These are phyloP conservation scores for Aspidiotus destructor DNA, from an alignment of 2,888 invertebrate genomes.

Conservation along the genomic window DNA sequence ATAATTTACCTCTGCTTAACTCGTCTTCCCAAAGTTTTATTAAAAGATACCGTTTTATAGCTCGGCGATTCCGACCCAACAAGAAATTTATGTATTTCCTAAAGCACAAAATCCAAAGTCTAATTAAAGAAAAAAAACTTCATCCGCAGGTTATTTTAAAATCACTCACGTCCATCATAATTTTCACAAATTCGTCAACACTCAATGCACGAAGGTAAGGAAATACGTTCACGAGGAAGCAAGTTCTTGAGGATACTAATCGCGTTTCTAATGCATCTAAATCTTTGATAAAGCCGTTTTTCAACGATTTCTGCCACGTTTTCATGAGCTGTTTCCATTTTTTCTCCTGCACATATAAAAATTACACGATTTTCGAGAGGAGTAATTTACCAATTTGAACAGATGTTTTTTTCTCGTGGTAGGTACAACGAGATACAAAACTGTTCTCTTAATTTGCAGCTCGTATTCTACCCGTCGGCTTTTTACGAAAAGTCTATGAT, in stretches of 20 bases:
- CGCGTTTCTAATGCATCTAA: conserved; percentile 55
- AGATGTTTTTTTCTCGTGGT: too few species aligned
- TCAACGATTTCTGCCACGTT: conserved; percentile 56
- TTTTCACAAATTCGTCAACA: conserved; percentile 43
- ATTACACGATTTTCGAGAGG: conserved; percentile 10
- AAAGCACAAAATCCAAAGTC: conserved; percentile 41
- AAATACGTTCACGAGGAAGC: conserved; percentile 52
- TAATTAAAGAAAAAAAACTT: not conserved
- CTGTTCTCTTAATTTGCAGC: too few species aligned
- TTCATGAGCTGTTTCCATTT: conserved; percentile 53
- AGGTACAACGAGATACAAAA: too few species aligned
- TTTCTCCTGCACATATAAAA: conserved; percentile 47
- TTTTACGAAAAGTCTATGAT: too few species aligned
- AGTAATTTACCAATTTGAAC: too few species aligned
- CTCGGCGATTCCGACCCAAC: conserved; percentile 73
- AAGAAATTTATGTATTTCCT: conserved; percentile 60
- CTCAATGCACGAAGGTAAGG: conserved; percentile 61
- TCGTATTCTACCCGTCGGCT: too few species aligned
- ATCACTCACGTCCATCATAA: conserved; percentile 45
- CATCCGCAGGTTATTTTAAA: too few species aligned
- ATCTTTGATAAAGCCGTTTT: conserved; percentile 58
- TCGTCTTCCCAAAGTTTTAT: conserved; percentile 57
- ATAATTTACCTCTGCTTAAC: conserved; percentile 51
- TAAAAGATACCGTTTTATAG: conserved; percentile 55
- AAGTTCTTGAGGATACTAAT: conserved; percentile 46